A percentile compares a stretch with the other conserved stretches of the same genome.
phyloP scores from a whole-genome alignment of 2,888 invertebrate genomes.

The Caenorhabditis macrosperma region DNA sequence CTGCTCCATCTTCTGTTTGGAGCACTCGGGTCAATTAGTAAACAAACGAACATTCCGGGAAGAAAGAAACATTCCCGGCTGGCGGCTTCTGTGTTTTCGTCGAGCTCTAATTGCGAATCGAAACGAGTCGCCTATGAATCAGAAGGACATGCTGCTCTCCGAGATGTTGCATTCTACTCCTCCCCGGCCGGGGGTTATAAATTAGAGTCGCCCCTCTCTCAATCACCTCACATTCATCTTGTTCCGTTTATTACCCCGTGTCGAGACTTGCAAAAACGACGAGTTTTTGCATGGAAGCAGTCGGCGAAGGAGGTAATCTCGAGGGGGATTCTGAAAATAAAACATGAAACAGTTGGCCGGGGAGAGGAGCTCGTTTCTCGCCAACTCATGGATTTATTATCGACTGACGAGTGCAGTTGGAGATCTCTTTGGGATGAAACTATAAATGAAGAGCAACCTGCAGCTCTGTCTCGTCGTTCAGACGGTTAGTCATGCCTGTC shows the following conservation, averaged over 20 bases:
- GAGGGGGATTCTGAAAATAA: conserved; percentile 22
- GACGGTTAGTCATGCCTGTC: conserved; percentile 20
- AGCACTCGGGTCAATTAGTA: conserved; percentile 28
- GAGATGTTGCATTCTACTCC: conserved; percentile 7
- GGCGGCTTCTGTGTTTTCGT: too few species aligned
- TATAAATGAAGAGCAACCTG: too few species aligned
- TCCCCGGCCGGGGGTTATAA: conserved; percentile 23
- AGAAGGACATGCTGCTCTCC: neutral
- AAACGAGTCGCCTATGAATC: conserved; percentile 9
- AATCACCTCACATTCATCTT: conserved; percentile 41
- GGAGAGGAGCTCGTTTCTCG: neutral
- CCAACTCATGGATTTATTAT: conserved; percentile 32
- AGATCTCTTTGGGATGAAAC: conserved; percentile 7
- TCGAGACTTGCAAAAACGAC: neutral
- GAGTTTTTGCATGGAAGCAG: too few species aligned
- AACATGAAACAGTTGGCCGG: conserved; percentile 35
- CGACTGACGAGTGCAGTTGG: conserved; percentile 37
- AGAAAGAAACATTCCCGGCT: neutral
- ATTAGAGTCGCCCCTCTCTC: conserved; percentile 8
- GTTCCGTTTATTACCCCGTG: conserved; percentile 20
- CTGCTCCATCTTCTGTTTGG: conserved; percentile 17
- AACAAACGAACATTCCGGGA: conserved; percentile 43
- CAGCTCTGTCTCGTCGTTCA: too few species aligned
- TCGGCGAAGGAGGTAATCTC: too few species aligned
- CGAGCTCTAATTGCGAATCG: neutral